Conservation (phyloP, 2,888 invertebrate species). For the Apodemia hepburni region DNA sequence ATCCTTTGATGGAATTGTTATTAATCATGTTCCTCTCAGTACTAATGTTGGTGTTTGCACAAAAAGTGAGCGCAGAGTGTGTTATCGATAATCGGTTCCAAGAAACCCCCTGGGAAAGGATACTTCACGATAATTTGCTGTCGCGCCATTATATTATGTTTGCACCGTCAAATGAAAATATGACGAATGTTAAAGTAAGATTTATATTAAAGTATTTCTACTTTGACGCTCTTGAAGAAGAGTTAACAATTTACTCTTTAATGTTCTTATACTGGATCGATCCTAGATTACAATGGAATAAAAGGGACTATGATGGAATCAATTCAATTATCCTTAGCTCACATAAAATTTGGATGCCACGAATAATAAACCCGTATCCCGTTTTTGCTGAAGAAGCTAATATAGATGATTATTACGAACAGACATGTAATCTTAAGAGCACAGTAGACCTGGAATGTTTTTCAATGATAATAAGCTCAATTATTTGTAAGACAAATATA, state of each 20-base stretch:
- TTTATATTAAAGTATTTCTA: slow-evolving; percentile 40
- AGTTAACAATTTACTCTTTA: slow-evolving; percentile 35
- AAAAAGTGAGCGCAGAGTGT: too few species aligned
- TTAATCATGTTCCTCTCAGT: too few species aligned
- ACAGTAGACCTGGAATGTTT: slow-evolving; percentile 35
- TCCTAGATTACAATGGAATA: slow-evolving; percentile 35
- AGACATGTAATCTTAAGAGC: slow-evolving; percentile 32
- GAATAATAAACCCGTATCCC: slow-evolving; percentile 33
- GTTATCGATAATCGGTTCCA: too few species aligned
- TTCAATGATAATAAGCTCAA: slow-evolving; percentile 15
- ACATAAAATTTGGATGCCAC: too few species aligned
- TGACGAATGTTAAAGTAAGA: slow-evolving; percentile 28
- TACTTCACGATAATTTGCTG: too few species aligned
- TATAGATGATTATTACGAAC: neutral
- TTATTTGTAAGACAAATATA: slow-evolving; percentile 37
- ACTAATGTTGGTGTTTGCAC: too few species aligned
- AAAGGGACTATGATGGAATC: slow-evolving; percentile 33
- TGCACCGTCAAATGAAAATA: neutral
- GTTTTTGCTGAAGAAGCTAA: slow-evolving; percentile 24
- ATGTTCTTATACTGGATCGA: slow-evolving; percentile 35
- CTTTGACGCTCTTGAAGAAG: slow-evolving; percentile 36
- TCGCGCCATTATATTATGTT: too few species aligned
- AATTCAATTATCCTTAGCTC: too few species aligned
- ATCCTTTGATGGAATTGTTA: too few species aligned
- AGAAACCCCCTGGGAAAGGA: too few species aligned